These are phyloP conservation scores for Conger conger DNA, from an alignment of 2,113 vertebrate genomes.

Conservation along the genomic window DNA sequence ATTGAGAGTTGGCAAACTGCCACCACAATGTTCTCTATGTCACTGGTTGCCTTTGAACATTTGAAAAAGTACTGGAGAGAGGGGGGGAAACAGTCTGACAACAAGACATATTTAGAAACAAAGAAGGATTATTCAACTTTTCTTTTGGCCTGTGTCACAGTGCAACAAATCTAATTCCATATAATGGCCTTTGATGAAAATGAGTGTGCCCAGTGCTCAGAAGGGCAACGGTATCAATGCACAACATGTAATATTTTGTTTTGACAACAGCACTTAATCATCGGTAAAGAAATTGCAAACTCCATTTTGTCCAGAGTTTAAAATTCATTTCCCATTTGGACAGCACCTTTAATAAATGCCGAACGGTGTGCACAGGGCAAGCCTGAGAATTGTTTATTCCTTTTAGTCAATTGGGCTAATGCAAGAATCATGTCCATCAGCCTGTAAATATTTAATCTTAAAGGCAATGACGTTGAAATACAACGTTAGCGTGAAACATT, in stretches of 20 bases:
- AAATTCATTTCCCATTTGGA: slow-evolving; percentile 61
- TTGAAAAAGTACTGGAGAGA: slow-evolving; percentile 10
- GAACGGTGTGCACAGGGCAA: slow-evolving; percentile 22
- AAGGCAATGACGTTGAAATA: slow-evolving; percentile 67
- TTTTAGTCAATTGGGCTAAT: slow-evolving; percentile 75
- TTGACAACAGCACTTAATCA: slow-evolving; percentile 66
- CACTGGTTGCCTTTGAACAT: not conserved
- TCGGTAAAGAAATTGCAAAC: slow-evolving; percentile 65
- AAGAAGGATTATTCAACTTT: not conserved
- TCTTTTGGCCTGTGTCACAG: slow-evolving; percentile 36
- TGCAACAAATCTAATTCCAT: slow-evolving; percentile 45
- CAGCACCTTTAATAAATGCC: slow-evolving; percentile 63
- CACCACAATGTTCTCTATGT: not conserved
- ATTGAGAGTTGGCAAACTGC: not conserved
- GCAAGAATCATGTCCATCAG: slow-evolving; percentile 74
- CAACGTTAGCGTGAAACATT: slow-evolving; percentile 58
- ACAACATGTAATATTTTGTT: slow-evolving; percentile 63
- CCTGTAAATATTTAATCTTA: slow-evolving; percentile 72
- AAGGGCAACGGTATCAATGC: slow-evolving; percentile 60
- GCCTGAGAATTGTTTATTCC: slow-evolving; percentile 64
- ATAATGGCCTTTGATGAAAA: slow-evolving; percentile 43
- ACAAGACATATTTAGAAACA: slow-evolving; percentile 5
- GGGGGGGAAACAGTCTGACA: not conserved
- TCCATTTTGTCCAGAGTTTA: slow-evolving; percentile 52
- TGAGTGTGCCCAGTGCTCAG: slow-evolving; percentile 42